Evolutionary conservation across 1,140 invertebrate species (phyloP).

Genomic region (Propsilocerus akamusi): DNA sequence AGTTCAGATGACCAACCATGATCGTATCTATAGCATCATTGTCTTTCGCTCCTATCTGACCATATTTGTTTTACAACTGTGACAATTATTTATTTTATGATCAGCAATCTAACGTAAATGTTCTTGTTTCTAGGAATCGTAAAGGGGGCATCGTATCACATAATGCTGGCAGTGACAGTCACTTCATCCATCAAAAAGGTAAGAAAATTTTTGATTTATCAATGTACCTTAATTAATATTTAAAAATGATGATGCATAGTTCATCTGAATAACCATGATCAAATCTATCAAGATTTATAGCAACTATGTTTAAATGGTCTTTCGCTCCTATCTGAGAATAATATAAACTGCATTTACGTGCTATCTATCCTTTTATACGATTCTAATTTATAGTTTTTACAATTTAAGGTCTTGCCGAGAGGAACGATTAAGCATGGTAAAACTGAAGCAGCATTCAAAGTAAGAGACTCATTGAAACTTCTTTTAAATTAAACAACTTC

Average conservation of each 20-base stretch:
- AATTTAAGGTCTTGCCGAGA: background rate
- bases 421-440: background rate
- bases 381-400: background rate
- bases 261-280: constrained; percentile 2
- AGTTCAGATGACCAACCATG: background rate
- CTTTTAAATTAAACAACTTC: background rate
- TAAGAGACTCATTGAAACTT: no score
- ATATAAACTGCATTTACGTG: no score
- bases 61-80: no score
- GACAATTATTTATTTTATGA: no score
- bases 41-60: background rate
- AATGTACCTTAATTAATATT: background rate
- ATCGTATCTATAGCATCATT: background rate
- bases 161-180: no score
- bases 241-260: constrained; percentile 1
- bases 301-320: background rate
- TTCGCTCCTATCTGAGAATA: constrained; percentile 2
- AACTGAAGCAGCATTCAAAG: background rate
- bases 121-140: no score
- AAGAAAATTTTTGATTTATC: no score
- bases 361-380: background rate
- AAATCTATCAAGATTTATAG: no score
- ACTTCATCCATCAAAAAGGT: no score
- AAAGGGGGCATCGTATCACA: no score
- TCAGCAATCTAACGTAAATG: no score